Evolutionary conservation across 2,888 invertebrate genomes (phyloP).

Genomic region (Trilocha varians): DNA sequence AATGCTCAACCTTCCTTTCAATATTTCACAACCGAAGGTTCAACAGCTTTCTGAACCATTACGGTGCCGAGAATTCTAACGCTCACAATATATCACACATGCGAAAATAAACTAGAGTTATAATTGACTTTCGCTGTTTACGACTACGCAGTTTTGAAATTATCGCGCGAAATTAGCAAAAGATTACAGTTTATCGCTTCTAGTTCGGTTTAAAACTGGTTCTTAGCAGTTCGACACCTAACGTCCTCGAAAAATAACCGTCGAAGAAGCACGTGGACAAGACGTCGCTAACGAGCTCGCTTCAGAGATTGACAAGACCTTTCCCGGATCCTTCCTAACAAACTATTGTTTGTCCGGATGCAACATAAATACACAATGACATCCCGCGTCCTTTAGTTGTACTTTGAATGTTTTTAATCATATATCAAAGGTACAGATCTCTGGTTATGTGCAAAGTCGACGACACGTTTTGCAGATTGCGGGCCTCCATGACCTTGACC

Average conservation of each 20-base stretch:
- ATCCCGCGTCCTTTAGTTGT: constrained; percentile 9
- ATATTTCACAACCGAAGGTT: constrained; percentile 29
- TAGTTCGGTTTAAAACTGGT: constrained; percentile 38
- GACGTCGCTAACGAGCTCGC: constrained; percentile 31
- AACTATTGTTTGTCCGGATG: constrained; percentile 15
- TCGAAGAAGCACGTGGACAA: constrained; percentile 33
- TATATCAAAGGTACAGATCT: constrained; percentile 25
- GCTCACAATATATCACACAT: constrained; percentile 1
- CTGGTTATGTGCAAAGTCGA: constrained; percentile 55
- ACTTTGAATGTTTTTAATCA: not conserved
- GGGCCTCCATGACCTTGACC: constrained; percentile 65
- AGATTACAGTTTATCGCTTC: constrained; percentile 24
- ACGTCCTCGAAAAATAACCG: constrained; percentile 68
- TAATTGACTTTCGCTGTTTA: constrained; percentile 26
- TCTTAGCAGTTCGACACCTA: constrained; percentile 35
- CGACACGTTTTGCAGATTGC: constrained; percentile 40
- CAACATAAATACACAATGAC: constrained; percentile 12
- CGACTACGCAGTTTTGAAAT: constrained; percentile 15
- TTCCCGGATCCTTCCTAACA: constrained; percentile 17
- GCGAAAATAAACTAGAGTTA: constrained; percentile 9
- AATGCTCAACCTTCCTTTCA: constrained; percentile 20
- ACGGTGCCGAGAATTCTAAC: not conserved
- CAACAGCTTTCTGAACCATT: constrained; percentile 16
- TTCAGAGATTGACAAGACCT: constrained; percentile 19
- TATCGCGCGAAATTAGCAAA: constrained; percentile 25